Conservation (phyloP, 2,797 vertebrate genomes). For the Gastrophryne carolinensis region DNA sequence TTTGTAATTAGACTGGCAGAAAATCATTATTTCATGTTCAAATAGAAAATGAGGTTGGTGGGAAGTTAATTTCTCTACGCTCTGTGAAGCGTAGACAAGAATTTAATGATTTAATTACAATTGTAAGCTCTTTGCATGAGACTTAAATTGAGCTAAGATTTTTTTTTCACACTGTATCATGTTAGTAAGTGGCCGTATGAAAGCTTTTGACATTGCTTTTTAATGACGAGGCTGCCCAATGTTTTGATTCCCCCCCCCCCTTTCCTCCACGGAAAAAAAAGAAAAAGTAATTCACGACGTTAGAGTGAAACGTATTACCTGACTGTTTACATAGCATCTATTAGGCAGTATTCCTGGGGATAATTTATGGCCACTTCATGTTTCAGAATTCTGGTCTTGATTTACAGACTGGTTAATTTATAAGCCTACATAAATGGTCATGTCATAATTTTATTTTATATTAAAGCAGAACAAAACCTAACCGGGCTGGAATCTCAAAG, state of each 20-base stretch:
- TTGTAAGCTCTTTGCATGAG: slow-evolving; percentile 99
- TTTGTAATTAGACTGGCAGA: slow-evolving; percentile 93
- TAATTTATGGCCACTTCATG: not conserved
- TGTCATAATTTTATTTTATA: no score
- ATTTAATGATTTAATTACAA: slow-evolving; percentile 79
- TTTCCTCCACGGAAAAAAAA: slow-evolving; percentile 62
- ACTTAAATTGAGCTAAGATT: slow-evolving; percentile 99
- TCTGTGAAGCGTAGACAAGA: slow-evolving; percentile 69
- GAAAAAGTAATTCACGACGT: slow-evolving; percentile 5
- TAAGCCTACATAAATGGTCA: not conserved
- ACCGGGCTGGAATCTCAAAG: no score
- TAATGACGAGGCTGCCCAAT: slow-evolving; percentile 83
- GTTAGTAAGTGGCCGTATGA: slow-evolving; percentile 90
- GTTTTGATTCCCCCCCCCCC: no score
- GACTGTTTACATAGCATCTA: not conserved
- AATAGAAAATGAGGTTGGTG: slow-evolving; percentile 99
- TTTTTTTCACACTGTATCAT: slow-evolving; percentile 84
- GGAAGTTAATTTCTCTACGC: slow-evolving; percentile 91
- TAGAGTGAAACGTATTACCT: not conserved
- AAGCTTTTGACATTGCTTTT: slow-evolving; percentile 91
- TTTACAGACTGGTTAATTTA: not conserved
- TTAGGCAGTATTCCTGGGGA: not conserved
- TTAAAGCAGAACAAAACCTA: no score
- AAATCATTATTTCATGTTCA: slow-evolving; percentile 99
- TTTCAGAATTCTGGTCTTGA: not conserved